Conservation (phyloP, 92 coral and sea anemone genomes). For the Heliopora coerulea region DNA sequence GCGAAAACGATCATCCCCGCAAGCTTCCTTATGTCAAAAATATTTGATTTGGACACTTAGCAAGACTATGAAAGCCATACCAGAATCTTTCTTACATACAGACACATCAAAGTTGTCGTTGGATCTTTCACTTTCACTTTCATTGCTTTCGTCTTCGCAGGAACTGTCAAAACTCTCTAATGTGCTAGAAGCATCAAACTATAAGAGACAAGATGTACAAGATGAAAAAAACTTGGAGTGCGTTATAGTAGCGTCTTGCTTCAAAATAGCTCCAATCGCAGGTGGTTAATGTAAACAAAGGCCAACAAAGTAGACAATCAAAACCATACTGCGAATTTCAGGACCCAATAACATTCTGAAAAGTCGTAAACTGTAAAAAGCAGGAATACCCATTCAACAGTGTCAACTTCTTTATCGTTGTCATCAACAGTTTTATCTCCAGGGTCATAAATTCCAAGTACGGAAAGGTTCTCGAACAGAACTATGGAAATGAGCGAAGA, state of each 20-base stretch:
- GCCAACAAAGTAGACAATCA: too few relatives aligned
- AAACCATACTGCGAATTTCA: too few relatives aligned
- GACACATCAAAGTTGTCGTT: neutral
- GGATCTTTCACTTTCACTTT: slow-evolving; percentile 2
- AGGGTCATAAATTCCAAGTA: neutral
- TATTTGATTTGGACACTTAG: too few relatives aligned
- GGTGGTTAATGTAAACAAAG: too few relatives aligned
- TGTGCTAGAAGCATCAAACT: slow-evolving; percentile 19
- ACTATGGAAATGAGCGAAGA: too few relatives aligned
- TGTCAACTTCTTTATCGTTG: neutral
- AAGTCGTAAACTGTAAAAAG: neutral
- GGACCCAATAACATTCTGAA: too few relatives aligned
- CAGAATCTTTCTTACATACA: neutral
- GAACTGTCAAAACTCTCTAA: slow-evolving; percentile 14
- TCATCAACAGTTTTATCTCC: neutral
- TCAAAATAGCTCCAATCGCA: too few relatives aligned
- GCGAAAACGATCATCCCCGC: too few relatives aligned
- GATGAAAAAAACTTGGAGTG: neutral
- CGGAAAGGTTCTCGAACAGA: neutral
- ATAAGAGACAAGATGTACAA: neutral
- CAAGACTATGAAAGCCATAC: too few relatives aligned
- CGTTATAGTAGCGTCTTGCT: too few relatives aligned
- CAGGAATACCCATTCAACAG: neutral
- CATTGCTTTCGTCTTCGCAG: neutral
- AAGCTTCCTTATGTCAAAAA: too few relatives aligned